A percentile compares a stretch with the other conserved stretches of the same genome.
phyloP scores from a whole-genome alignment of 1,140 invertebrate species.

The Drosophila subobscura region DNA sequence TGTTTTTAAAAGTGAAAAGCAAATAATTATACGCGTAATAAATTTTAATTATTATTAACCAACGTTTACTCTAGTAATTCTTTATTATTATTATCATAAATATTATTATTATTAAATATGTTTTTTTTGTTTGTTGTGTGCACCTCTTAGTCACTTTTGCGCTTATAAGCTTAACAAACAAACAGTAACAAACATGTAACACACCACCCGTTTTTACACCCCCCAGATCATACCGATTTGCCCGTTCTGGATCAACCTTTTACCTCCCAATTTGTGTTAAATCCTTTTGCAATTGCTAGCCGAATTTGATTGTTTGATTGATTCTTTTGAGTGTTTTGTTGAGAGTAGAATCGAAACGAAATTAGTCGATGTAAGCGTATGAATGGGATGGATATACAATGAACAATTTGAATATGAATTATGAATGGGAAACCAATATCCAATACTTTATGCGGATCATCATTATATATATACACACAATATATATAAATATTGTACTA shows the following conservation, averaged over 20 bases:
- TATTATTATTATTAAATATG: slow-evolving; percentile 28
- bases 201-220: slow-evolving; percentile 11
- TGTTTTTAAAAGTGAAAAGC: slow-evolving; percentile 70
- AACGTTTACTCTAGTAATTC: slow-evolving; percentile 59
- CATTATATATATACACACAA: not conserved
- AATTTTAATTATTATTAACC: slow-evolving; percentile 49
- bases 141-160: slow-evolving; percentile 70
- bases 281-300: slow-evolving; percentile 56
- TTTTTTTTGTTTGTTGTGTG: slow-evolving; percentile 48
- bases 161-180: slow-evolving; percentile 63
- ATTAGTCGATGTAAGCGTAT: slow-evolving; percentile 51
- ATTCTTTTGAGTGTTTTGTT: slow-evolving; percentile 39
- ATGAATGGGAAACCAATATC: slow-evolving; percentile 45
- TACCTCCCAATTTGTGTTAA: slow-evolving; percentile 39
- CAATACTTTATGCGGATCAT: slow-evolving; percentile 30
- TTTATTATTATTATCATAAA: slow-evolving; percentile 43
- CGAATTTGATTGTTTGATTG: slow-evolving; percentile 46
- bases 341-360: slow-evolving; percentile 40
- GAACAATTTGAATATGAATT: slow-evolving; percentile 46
- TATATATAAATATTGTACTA: slow-evolving; percentile 74
- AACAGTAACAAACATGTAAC: slow-evolving; percentile 18
- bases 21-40: slow-evolving; percentile 65
- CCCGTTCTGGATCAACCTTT: not conserved
- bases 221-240: slow-evolving; percentile 3
- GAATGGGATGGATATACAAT: slow-evolving; percentile 52